Base-by-base conservation (phyloP, 2,113 vertebrate species). In the Hipposideros armiger region DNA sequence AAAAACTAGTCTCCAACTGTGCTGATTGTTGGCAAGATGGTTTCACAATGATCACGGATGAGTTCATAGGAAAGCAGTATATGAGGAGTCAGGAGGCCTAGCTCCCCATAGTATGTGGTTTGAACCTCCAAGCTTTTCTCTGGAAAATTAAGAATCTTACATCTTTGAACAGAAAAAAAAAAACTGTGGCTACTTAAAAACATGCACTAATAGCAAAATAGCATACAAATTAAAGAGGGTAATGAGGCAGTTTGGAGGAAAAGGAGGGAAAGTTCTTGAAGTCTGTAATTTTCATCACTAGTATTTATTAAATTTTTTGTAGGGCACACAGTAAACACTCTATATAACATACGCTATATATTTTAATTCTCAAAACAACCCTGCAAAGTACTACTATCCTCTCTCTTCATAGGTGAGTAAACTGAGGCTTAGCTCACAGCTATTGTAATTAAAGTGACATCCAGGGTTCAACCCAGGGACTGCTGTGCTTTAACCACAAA, bases 1-100 rank as follows among this genome's bases (percentile, higher is more conserved):
- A 6, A 72, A 95, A 98, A 50, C 82, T 96, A 64, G 74, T 64
- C 47, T 91, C 89, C 64, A 85, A 73, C 83, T n/a, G 80, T 91
- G 88, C 84, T 58, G 32, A 93, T 70, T 81, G 47, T 84, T 87
- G 72, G 80, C 5, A 32, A 32, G 70, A 60, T 4, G n/a, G 54
- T 40, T 88, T 67, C 67, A 16, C 66, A 83, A 6, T 67, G 28
- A 78, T 82, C 87, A 85, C 54, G 82, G 77, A 87, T 1, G 15
- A 81, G 62, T 17, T 28, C 19, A 24, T 2, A 70, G 60, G 70
- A 78, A 78, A 89, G 50, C 4, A 10, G 16, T 24, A 1, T 2
- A 0, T 11, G n/a, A 36, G 42, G 15, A 28, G n/a, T 60, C 62
- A 36, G 56, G 5, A 28, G 9, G 40, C 17, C 47, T 40, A 62